These are phyloP conservation scores for Gerris lacustris DNA, from an alignment of 2,888 invertebrate genomes.

Conservation along the genomic window DNA sequence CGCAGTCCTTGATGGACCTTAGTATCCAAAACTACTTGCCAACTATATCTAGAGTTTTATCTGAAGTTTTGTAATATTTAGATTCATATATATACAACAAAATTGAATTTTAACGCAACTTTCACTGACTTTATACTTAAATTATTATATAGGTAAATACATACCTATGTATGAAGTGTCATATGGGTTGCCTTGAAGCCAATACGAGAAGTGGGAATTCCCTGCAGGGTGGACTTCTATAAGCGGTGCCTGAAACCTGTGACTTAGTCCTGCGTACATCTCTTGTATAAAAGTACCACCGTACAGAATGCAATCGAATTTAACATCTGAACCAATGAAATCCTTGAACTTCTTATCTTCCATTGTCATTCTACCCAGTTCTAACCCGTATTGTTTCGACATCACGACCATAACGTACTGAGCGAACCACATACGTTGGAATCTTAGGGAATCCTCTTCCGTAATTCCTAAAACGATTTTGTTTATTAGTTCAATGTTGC, in stretches of 20 bases:
- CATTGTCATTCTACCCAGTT: neutral
- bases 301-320: slow-evolving; percentile 12
- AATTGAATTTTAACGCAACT: too few relatives aligned
- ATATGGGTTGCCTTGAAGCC: neutral
- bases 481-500: too few relatives aligned
- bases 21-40: too few relatives aligned
- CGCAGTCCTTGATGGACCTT: too few relatives aligned
- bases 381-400: neutral
- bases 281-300: slow-evolving; percentile 17
- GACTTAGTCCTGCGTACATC: slow-evolving; percentile 6
- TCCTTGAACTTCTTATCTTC: neutral
- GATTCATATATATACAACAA: too few relatives aligned
- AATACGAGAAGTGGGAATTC: neutral
- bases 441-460: too few relatives aligned
- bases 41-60: too few relatives aligned
- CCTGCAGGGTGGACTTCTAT: neutral
- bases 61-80: too few relatives aligned
- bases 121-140: too few relatives aligned
- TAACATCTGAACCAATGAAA: slow-evolving; percentile 6
- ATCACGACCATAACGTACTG: neutral
- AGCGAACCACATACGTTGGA: neutral
- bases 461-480: too few relatives aligned
- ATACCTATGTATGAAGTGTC: slow-evolving; percentile 10
- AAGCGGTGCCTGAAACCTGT: slow-evolving; percentile 11
- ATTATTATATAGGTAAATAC: neutral